Conservation (phyloP, 2,113 vertebrate species). For the Poicephalus meyeri region DNA sequence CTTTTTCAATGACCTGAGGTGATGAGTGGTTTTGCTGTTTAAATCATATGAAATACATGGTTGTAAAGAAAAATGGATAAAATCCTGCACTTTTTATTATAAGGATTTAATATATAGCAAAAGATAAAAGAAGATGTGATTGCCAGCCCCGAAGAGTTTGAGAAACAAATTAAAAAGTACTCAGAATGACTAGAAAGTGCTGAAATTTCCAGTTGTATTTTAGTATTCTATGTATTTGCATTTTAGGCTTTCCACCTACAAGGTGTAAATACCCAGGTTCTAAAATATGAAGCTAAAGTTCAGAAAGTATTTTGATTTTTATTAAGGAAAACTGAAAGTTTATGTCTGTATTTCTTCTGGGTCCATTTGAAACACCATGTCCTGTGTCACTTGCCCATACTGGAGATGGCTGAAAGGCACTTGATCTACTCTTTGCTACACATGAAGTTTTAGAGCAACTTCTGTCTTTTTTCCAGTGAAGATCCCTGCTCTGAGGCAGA, state of each 20-base stretch:
- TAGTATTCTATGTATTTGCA: not conserved
- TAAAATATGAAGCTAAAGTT: not conserved
- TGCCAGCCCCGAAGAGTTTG: not conserved
- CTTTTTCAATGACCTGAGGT: not conserved
- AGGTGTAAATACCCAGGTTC: not conserved
- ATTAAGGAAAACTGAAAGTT: not conserved
- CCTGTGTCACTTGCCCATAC: too few relatives aligned
- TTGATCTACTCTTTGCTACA: not conserved
- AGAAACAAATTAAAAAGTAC: not conserved
- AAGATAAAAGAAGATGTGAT: not conserved
- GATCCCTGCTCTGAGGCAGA: not conserved
- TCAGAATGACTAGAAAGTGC: not conserved
- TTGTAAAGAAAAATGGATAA: not conserved
- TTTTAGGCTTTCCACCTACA: not conserved
- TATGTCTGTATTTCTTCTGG: not conserved
- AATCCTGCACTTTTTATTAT: not conserved
- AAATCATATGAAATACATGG: not conserved
- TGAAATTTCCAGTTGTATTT: not conserved
- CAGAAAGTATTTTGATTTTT: not conserved
- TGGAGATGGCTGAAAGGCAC: not conserved
- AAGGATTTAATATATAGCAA: not conserved
- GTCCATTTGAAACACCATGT: not conserved
- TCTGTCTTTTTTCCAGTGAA: not conserved
- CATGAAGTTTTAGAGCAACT: not conserved
- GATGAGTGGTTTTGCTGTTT: not conserved